phyloP scores from a whole-genome alignment of 2,797 vertebrate genomes.

The Pangasius mekongensis region DNA sequence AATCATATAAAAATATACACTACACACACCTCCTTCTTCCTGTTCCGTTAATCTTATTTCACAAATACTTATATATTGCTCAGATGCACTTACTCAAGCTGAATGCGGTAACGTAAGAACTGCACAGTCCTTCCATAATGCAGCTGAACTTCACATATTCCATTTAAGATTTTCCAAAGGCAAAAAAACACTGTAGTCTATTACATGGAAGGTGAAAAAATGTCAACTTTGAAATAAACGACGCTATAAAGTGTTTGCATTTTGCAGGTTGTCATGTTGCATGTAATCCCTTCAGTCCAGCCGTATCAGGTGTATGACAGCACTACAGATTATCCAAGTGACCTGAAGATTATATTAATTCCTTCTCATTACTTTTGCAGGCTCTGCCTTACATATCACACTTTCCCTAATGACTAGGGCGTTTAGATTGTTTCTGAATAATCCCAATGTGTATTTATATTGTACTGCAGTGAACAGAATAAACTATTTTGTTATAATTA shows the following conservation, averaged over 20 bases:
- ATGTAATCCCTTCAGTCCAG: slow-evolving; percentile 43
- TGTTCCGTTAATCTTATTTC: not conserved
- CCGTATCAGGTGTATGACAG: slow-evolving; percentile 33
- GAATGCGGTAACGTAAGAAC: slow-evolving; percentile 4
- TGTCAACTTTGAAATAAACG: not conserved
- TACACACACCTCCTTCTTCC: not conserved
- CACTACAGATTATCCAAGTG: slow-evolving; percentile 42
- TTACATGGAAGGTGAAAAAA: not conserved
- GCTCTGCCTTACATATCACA: slow-evolving; percentile 30
- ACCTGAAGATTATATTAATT: slow-evolving; percentile 51
- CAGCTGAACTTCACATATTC: not conserved
- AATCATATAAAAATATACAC: not conserved
- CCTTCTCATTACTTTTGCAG: slow-evolving; percentile 20
- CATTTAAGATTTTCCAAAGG: not conserved
- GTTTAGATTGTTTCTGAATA: not conserved
- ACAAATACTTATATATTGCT: not conserved
- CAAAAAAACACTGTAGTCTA: not conserved
- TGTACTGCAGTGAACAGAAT: not conserved
- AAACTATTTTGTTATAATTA: not conserved
- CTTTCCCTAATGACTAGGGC: not conserved
- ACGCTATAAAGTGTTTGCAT: not conserved
- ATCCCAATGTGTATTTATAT: not conserved
- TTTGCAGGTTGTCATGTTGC: not conserved
- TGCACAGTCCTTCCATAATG: not conserved
- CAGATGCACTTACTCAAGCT: slow-evolving; percentile 24